These are phyloP conservation scores for Nycticryphes semicollaris DNA, from an alignment of 2,113 vertebrate genomes.

Conservation along the genomic window DNA sequence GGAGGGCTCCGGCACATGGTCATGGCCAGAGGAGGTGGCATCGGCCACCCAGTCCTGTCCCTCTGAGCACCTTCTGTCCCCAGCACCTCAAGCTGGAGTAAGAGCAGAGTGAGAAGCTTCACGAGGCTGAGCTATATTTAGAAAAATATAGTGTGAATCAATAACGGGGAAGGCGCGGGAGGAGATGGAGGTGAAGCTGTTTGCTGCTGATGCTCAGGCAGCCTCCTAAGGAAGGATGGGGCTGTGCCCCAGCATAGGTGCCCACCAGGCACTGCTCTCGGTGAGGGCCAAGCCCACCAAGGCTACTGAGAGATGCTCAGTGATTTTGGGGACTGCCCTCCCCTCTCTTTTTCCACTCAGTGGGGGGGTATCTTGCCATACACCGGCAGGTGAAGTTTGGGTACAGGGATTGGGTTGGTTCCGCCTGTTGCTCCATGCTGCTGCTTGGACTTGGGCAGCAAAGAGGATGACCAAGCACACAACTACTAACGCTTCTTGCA, in stretches of 20 bases:
- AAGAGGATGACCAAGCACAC: not conserved
- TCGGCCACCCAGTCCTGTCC: not conserved
- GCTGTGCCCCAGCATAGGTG: not conserved
- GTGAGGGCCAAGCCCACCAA: not conserved
- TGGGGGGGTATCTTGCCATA: fast-evolving
- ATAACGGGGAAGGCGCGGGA: not conserved
- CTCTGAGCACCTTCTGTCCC: not conserved
- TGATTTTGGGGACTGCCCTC: not conserved
- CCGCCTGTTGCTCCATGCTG: not conserved
- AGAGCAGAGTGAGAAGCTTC: not conserved
- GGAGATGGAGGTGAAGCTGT: not conserved
- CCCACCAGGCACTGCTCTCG: not conserved
- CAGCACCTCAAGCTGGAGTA: not conserved
- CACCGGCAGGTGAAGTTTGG: not conserved
- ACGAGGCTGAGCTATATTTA: not conserved
- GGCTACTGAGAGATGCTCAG: not conserved
- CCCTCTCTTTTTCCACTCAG: not conserved
- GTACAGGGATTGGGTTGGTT: not conserved
- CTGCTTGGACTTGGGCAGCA: not conserved
- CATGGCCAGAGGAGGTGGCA: fast-evolving
- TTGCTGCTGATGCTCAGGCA: fast-evolving
- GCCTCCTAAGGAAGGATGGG: fast-evolving
- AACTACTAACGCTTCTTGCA: fast-evolving
- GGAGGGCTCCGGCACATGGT: too few relatives aligned
- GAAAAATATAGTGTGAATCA: not conserved